Percentiles rank a stretch among this genome's conserved stretches.
Conservation (phyloP, 2,113 vertebrate species). For the Origma solitaria region DNA sequence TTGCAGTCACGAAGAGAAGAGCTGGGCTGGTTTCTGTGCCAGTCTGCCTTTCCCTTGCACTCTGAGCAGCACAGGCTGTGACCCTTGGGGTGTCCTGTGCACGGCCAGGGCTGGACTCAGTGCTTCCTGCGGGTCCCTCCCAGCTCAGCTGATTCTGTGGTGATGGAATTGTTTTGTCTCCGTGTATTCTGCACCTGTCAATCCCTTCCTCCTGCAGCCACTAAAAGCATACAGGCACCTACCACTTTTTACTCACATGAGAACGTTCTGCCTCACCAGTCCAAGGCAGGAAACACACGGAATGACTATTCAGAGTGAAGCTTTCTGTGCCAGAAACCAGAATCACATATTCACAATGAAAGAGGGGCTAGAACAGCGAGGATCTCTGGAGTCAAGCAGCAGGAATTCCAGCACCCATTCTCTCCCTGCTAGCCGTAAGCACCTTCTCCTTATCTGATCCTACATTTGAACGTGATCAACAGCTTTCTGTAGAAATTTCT, state of each 20-base stretch:
- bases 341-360: neutral
- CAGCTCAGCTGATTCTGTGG: neutral
- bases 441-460: neutral
- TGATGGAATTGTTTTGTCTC: neutral
- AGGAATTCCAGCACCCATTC: neutral
- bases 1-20: neutral
- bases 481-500: neutral
- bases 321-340: neutral
- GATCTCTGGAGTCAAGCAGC: neutral
- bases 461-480: neutral
- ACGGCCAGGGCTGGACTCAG: neutral
- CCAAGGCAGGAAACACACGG: neutral
- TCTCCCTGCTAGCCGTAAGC: neutral
- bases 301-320: neutral
- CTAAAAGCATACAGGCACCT: neutral
- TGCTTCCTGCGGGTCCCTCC: neutral
- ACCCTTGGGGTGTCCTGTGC: neutral
- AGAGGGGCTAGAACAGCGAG: neutral
- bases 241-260: neutral
- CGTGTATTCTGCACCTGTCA: neutral
- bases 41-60: neutral
- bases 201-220: neutral
- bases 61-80: neutral
- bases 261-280: neutral
- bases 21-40: neutral